Base-by-base conservation (phyloP, 2,888 invertebrate species). In the Oxyscelio sp. region DNA sequence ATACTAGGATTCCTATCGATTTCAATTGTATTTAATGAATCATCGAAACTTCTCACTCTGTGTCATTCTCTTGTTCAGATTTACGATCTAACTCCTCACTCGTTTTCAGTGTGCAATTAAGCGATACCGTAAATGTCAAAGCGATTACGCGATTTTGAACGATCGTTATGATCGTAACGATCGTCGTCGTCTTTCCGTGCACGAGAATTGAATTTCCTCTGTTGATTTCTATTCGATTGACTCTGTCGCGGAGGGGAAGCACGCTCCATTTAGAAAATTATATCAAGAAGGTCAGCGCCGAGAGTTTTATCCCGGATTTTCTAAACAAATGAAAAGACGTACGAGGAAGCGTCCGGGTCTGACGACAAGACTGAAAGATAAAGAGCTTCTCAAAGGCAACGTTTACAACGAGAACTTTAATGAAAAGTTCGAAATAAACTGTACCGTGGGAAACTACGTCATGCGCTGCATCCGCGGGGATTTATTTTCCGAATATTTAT, bases 241-340 rank as follows among this genome's bases (percentile, higher is more conserved):
- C 15, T 19, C 27, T 11, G 3, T 13, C 21, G n/a, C 38, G 43
- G n/a, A 24, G 45, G 45, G 13, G 43, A 34, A 43, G 31, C 43
- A 54, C 43, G 54, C 31, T 74, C 66, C 75, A 59, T 58, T 66
- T 66, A 21, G 38, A 50, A 66, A 77, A 77, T 77, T 66, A 65
- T 66, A 58, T 75, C 63, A 8, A 24, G 63, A 31, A 34, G 63
- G 63, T 54, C 54, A 54, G 27, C 31, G 54, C n/a, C n/a, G 24
- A 13, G 3, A 52, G 27, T 50, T 73, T 73, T 54, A 63, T 52
- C 43, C 45, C 8, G 54, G 63, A 74, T 54, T 74, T 74, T 74
- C 63, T 52, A 73, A 73, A 61, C 59, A 73, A 61, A 73, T 73
- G 61, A 61, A 61, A 61, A n/a, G n/a, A n/a, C n/a, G n/a, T n/a